Evolutionary conservation across 2,113 vertebrate species (phyloP).

Genomic region (Centrocercus urophasianus): DNA sequence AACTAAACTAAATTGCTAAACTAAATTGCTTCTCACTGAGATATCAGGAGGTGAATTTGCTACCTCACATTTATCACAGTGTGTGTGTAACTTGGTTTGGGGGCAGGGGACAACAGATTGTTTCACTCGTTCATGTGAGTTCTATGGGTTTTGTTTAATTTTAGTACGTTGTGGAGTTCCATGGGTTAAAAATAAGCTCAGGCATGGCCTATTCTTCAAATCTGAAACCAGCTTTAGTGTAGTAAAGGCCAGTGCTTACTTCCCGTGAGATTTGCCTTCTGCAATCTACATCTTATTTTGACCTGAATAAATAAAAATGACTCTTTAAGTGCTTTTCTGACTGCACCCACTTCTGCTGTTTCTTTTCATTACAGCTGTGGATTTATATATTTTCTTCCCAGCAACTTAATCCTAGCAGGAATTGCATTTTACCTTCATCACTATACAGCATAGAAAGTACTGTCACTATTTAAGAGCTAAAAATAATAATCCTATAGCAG

Average conservation of each 20-base stretch:
- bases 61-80: neutral
- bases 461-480: neutral
- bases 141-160: neutral
- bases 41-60: fast-evolving
- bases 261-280: neutral
- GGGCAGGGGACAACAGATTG: neutral
- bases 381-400: constrained; percentile 39
- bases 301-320: neutral
- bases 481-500: neutral
- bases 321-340: neutral
- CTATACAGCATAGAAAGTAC: neutral
- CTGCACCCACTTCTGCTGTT: neutral
- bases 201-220: neutral
- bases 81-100: neutral
- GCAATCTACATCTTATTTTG: neutral
- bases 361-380: neutral
- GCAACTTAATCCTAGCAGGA: neutral
- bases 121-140: neutral
- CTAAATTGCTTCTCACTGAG: neutral
- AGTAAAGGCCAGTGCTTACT: neutral
- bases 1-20: neutral
- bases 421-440: neutral
- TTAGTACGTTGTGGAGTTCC: neutral
- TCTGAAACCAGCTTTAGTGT: neutral
- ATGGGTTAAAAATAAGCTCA: neutral